phyloP scores from a whole-genome alignment of 2,113 vertebrate genomes.

The Lasiurus borealis region DNA sequence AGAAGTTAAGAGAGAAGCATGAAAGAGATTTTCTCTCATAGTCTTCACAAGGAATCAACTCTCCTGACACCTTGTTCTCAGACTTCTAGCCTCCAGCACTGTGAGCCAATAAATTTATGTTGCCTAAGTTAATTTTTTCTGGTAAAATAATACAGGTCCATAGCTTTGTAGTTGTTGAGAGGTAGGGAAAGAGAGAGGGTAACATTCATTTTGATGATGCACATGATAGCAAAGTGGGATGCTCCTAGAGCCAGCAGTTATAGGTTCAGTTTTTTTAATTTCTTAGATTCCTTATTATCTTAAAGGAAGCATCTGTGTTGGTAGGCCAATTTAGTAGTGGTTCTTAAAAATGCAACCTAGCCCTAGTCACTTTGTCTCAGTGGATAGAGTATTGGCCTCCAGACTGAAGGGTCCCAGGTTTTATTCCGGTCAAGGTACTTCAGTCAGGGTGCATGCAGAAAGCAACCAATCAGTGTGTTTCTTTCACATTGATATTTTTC shows the following conservation, averaged over 20 bases:
- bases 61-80: not conserved
- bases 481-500: no score
- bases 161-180: not conserved
- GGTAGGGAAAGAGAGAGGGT: rapidly evolving
- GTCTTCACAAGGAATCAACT: not conserved
- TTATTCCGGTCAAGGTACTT: no score
- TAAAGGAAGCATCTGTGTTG: not conserved
- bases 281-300: not conserved
- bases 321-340: not conserved
- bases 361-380: no score
- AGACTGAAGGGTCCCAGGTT: no score
- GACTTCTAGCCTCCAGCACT: not conserved
- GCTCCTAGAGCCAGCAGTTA: not conserved
- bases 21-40: not conserved
- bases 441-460: no score
- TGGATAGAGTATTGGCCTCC: no score
- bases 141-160: not conserved
- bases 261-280: not conserved
- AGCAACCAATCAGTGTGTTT: no score
- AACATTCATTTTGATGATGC: not conserved
- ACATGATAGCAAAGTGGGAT: not conserved
- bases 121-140: not conserved
- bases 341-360: not conserved
- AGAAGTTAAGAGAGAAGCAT: not conserved
- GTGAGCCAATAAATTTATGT: not conserved